Evolutionary conservation across 2,113 vertebrate species (phyloP).

Genomic region (Suncus etruscus): DNA sequence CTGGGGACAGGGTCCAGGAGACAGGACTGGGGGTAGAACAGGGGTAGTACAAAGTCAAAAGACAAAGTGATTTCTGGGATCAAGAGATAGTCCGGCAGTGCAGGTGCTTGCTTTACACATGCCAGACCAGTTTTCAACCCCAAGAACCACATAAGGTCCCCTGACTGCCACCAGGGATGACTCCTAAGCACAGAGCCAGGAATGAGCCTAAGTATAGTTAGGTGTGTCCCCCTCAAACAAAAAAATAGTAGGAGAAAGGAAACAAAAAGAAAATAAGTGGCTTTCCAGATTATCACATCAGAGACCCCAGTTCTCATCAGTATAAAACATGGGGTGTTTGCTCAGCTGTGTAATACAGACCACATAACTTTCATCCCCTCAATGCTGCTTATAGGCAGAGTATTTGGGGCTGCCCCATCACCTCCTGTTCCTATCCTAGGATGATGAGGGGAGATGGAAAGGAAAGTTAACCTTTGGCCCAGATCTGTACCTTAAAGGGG

Average conservation of each 20-base stretch:
- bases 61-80: background rate
- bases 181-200: too few species aligned
- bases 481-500: background rate
- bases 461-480: background rate
- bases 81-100: too few species aligned
- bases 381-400: background rate
- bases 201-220: too few species aligned
- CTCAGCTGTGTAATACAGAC: fast-evolving
- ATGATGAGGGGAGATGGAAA: background rate
- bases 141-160: too few species aligned
- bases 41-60: background rate
- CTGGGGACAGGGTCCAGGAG: background rate
- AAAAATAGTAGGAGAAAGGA: background rate
- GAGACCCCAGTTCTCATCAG: too few species aligned
- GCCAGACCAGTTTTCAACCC: too few species aligned
- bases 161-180: too few species aligned
- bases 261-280: too few species aligned
- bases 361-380: background rate
- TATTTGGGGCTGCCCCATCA: background rate
- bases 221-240: background rate
- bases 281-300: background rate
- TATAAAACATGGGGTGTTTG: too few species aligned
- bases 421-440: background rate
- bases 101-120: too few species aligned
- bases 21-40: background rate